A percentile compares a stretch with the other conserved stretches of the same genome.
Conservation (phyloP, 2,888 invertebrate genomes). For the Dexiosoma caninum region DNA sequence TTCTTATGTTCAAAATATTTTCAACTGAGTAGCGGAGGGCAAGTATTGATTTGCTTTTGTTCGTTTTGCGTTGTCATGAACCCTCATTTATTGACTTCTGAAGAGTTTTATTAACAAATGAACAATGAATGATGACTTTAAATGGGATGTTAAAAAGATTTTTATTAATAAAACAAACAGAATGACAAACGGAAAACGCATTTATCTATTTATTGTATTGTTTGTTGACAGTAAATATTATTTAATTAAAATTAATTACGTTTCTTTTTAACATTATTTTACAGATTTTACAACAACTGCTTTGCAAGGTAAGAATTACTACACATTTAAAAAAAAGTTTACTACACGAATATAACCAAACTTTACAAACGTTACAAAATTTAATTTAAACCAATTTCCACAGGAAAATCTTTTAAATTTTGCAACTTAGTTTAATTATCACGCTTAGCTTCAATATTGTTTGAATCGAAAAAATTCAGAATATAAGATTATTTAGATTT, state of each 20-base stretch:
- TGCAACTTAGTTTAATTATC: too few relatives aligned
- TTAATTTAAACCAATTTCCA: too few relatives aligned
- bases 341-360: too few relatives aligned
- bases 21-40: not conserved
- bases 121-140: slow-evolving; percentile 26
- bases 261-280: not conserved
- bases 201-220: slow-evolving; percentile 32
- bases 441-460: too few relatives aligned
- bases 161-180: slow-evolving; percentile 35
- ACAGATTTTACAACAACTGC: slow-evolving; percentile 1
- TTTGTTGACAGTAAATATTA: slow-evolving; percentile 45
- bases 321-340: too few relatives aligned
- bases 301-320: slow-evolving; percentile 1
- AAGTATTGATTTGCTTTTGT: slow-evolving; percentile 7
- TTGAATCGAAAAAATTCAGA: too few relatives aligned
- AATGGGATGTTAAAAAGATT: slow-evolving; percentile 41
- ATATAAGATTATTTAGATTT: too few relatives aligned
- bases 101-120: slow-evolving; percentile 52
- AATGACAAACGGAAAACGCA: slow-evolving; percentile 12
- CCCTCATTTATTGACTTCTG: slow-evolving; percentile 46
- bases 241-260: slow-evolving; percentile 53
- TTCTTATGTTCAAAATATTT: not conserved
- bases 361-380: too few relatives aligned
- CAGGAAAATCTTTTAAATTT: too few relatives aligned
- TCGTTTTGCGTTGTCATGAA: slow-evolving; percentile 20